These are phyloP conservation scores for Clarias gariepinus DNA, from an alignment of 2,113 vertebrate species.

Conservation along the genomic window DNA sequence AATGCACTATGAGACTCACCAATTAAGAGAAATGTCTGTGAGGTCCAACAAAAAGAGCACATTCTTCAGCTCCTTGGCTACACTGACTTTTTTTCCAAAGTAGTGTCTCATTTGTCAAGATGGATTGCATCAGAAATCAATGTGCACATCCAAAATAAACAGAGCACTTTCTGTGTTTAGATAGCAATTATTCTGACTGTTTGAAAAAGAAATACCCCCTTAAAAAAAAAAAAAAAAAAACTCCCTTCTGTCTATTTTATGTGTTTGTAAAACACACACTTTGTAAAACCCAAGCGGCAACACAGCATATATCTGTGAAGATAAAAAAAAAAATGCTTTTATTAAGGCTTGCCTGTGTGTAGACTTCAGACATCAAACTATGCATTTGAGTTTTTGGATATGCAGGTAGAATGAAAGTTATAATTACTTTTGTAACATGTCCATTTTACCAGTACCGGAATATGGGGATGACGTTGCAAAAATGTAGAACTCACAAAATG, in stretches of 20 bases:
- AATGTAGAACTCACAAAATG: too few species aligned
- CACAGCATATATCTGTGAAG: too few species aligned
- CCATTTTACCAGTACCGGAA: too few species aligned
- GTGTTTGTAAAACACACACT: constrained; percentile 62
- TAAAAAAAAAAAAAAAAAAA: not conserved
- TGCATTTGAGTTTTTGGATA: too few species aligned
- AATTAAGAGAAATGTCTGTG: constrained; percentile 45
- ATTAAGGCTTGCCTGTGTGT: too few species aligned
- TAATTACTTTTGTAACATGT: too few species aligned
- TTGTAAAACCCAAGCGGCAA: too few species aligned
- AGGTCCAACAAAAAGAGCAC: constrained; percentile 26
- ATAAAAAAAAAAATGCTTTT: too few species aligned
- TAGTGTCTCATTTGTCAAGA: constrained; percentile 29
- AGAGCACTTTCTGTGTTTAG: constrained; percentile 57
- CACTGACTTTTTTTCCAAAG: constrained; percentile 20
- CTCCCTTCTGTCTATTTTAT: constrained; percentile 19
- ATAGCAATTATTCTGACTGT: constrained; percentile 38
- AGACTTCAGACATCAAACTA: too few species aligned
- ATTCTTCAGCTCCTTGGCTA: constrained; percentile 6
- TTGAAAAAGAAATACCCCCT: not conserved
- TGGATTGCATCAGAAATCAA: constrained; percentile 31
- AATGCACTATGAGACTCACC: constrained; percentile 61
- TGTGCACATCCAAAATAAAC: constrained; percentile 44
- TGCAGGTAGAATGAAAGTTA: too few species aligned
- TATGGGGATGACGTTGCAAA: too few species aligned